Evolutionary conservation across 2,888 invertebrate genomes (phyloP), one percentile per base, ranked within the genome.

Genomic region (Ormia ochracea): DNA sequence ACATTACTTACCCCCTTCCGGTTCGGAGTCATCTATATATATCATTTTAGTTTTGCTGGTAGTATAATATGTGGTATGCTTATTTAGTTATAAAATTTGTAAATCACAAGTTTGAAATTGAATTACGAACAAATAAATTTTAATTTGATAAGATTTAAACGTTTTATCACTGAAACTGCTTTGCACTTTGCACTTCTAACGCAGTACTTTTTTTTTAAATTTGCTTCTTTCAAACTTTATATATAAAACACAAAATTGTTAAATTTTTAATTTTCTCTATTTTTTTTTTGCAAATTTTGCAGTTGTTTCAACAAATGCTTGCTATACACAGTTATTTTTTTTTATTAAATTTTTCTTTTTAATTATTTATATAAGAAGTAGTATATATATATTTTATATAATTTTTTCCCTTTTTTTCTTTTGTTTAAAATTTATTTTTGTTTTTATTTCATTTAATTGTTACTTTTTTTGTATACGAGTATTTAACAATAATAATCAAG

Each of bases 11-110:
- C 96, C 96, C 91, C 96, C 96, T 85, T 96, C 93, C 83, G 96
- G 96, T 90, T 96, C 96, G 84, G 94, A 93, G 90, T 96, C 96
- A 90, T 96, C 96, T 78, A 96, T 96, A 90, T 94, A 80, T 58
- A 80, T 80, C 80, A 80, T 80, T 50, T 76, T 76, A 28, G 61
- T 76, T 73, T 80, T 76, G 14, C 76, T 31, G 2, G 82, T 80
- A 43, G 80, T 83, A 17, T 83, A 68, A 82, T 85, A n/a, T n/a
- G n/a, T n/a, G n/a, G n/a, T n/a, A n/a, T n/a, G n/a, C n/a, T n/a
- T n/a, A n/a, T n/a, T n/a, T n/a, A n/a, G n/a, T n/a, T n/a, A n/a
- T n/a, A n/a, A 38, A 38, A 14, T 7, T 45, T 65, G 26, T 14
- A 56, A 52, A 66, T 59, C 28, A 38, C n/a, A 45, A 41, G 38